Base-by-base conservation (phyloP, 1,140 invertebrate genomes). In the Papilio helenus region DNA sequence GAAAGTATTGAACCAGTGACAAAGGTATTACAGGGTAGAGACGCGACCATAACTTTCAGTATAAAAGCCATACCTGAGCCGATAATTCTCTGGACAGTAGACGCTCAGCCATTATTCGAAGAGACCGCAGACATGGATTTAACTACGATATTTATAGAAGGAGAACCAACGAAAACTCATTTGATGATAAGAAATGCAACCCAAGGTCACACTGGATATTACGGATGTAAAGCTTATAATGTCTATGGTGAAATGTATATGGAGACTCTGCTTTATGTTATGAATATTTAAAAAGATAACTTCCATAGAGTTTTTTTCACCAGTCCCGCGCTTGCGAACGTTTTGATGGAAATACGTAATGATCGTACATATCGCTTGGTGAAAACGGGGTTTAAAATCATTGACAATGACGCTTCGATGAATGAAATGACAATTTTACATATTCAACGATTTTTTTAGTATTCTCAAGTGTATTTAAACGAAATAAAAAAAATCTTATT, bases 41-140 rank as follows among this genome's bases (percentile, higher is more conserved):
- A 14, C 1, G 34, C n/a, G 1, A 72, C 34, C 2, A 72, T 72
- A 20, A 44, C 71, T 18, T 72, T 72, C 34, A 20, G 18, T n/a
- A 44, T 72, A 18, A 44, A 72, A 1, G 34, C 71, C 8, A 72
- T 18, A n/a, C 71, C 71, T 18, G 71, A 72, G 9, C 71, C 71
- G 1, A 72, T 44, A 7, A 9, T 72, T 3, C 9, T 72, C 0
- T 72, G 71, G 71, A 72, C 71, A 10, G 18, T 72, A 4, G 71
- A 72, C 20, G 71, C 34, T 72, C 34, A 72, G 20, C 42, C 34
- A 42, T 39, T 72, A 10, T 72, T 44, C 34, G 39, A 49, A n/a
- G 20, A 74, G 20, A 29, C 44, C 2, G 1, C n/a, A 0, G 42
- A 49, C 12, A 49, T 49, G n/a, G 20, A 26, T 14, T 8, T 74